These are phyloP conservation scores for Encarsia formosa DNA, from an alignment of 2,888 invertebrate species.

Conservation along the genomic window DNA sequence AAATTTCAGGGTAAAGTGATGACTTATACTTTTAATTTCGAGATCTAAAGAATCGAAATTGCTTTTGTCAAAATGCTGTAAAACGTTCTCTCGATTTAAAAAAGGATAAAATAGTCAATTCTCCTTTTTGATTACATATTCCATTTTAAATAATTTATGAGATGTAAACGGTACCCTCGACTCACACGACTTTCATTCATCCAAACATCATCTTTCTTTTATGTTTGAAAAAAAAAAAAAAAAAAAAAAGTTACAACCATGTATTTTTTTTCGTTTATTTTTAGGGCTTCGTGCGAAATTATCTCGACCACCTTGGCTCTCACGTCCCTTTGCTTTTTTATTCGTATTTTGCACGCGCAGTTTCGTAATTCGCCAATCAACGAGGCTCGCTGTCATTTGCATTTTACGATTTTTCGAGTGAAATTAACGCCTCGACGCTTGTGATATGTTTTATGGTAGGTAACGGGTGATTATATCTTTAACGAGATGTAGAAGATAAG, in stretches of 20 bases:
- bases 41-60: too few species aligned
- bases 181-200: conserved; percentile 19
- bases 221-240: conserved; percentile 5
- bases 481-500: too few species aligned
- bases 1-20: too few species aligned
- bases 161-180: not conserved
- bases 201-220: conserved; percentile 2
- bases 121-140: too few species aligned
- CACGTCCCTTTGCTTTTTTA: conserved; percentile 39
- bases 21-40: too few species aligned
- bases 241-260: conserved; percentile 5
- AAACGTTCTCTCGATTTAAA: too few species aligned
- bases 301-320: conserved; percentile 50
- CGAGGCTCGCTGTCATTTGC: conserved; percentile 42
- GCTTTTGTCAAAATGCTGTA: too few species aligned
- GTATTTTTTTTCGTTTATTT: too few species aligned
- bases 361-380: conserved; percentile 49
- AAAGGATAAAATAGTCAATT: too few species aligned
- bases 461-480: too few species aligned
- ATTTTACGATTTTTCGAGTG: conserved; percentile 44
- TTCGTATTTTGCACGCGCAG: conserved; percentile 22
- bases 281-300: conserved; percentile 45
- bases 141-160: too few species aligned
- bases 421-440: conserved; percentile 20
- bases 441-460: too few species aligned